Conservation (phyloP, 2,888 invertebrate species). For the Yponomeuta evonymella region DNA sequence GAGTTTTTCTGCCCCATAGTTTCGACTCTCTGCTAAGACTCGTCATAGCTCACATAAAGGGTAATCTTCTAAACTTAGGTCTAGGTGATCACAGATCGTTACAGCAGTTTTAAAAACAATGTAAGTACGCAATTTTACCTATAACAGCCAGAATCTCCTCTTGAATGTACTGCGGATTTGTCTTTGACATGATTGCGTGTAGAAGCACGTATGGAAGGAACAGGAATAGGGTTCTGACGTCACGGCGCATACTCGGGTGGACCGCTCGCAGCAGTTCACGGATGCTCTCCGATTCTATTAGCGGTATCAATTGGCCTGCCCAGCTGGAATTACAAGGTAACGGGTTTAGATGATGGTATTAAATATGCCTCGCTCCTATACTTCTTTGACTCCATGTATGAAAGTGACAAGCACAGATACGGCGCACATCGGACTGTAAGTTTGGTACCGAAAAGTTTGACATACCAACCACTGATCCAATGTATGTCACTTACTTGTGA, state of each 20-base stretch:
- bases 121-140: slow-evolving; percentile 32
- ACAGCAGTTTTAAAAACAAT: slow-evolving; percentile 10
- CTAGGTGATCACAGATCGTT: background rate
- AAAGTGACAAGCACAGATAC: too few relatives aligned
- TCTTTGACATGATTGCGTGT: slow-evolving; percentile 76
- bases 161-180: slow-evolving; percentile 54
- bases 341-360: too few relatives aligned
- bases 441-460: too few relatives aligned
- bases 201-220: slow-evolving; percentile 85
- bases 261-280: slow-evolving; percentile 80
- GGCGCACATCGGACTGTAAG: too few relatives aligned
- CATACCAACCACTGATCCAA: too few relatives aligned
- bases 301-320: slow-evolving; percentile 81
- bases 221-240: slow-evolving; percentile 81
- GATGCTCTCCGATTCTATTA: slow-evolving; percentile 76
- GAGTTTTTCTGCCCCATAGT: too few relatives aligned
- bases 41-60: too few relatives aligned
- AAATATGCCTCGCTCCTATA: too few relatives aligned
- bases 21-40: too few relatives aligned
- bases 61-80: too few relatives aligned
- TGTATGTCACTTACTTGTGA: slow-evolving; percentile 69
- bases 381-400: too few relatives aligned
- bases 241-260: slow-evolving; percentile 84
- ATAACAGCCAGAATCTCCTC: slow-evolving; percentile 68
- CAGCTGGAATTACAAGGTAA: slow-evolving; percentile 64